Evolutionary conservation across 2,888 invertebrate species (phyloP), one percentile per base, ranked within the genome.

Genomic region (Nomada goodeniana): DNA sequence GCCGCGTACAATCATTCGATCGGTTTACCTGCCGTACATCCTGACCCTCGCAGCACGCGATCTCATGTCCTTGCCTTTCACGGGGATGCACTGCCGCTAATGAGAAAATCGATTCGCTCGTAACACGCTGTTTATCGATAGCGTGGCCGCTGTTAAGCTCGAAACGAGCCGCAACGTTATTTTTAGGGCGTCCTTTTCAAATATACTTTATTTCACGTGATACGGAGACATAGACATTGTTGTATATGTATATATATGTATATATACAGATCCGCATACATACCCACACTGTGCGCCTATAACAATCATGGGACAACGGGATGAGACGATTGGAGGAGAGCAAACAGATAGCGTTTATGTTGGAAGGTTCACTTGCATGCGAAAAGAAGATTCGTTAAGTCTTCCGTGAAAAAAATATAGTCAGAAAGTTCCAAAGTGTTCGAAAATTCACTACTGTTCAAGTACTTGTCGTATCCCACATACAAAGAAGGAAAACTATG

Each of bases 81-180:
- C 64, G 50, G 69, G 47, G 64, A 81, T 82, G 72, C 64, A 73
- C 68, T 67, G 44, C 15, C n/a, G 57, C 50, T 77, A 77, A 83
- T 81, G 55, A 61, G 70, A 77, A 77, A 77, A 73, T 81, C 82
- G 77, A 81, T 81, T 55, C 57, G 75, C 79, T 75, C 80, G 80
- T 81, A 81, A 81, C 63, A 53, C 57, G 80, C 20, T 65, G 80
- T 81, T 80, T 81, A 80, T 81, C 61, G 80, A 78, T 71, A 52
- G 61, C 80, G 55, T 23, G 20, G 68, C 10, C 26, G 44, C 44
- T 52, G 52, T 44, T 18, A 36, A 26, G 2, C 11, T 55, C 57
- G 67, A 78, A 61, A 78, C 50, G 65, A 72, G 29, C 50, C 72
- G 52, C 36, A 9, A 61, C 55, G 61, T 61, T 80, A 67, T 63